Conservation (phyloP, 2,113 vertebrate genomes). For the Corythaeola cristata region DNA sequence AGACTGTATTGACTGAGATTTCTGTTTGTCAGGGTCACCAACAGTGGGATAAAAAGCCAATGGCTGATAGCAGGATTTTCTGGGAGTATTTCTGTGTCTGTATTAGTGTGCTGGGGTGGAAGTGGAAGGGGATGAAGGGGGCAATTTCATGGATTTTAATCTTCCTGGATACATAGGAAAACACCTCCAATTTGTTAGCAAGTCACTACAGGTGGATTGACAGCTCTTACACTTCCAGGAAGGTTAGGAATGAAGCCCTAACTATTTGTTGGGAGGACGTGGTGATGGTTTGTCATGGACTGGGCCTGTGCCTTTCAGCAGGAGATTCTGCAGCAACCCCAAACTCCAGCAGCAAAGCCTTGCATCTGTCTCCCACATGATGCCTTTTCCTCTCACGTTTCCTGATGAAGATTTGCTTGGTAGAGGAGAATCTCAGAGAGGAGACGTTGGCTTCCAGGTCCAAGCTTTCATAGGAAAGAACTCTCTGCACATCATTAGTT, state of each 20-base stretch:
- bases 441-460: background rate
- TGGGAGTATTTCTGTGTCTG: background rate
- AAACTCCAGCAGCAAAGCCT: background rate
- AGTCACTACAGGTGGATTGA: background rate
- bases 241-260: background rate
- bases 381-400: background rate
- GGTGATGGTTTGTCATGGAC: background rate
- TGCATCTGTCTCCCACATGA: background rate
- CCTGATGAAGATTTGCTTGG: background rate
- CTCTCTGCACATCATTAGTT: background rate
- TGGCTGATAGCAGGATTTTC: background rate
- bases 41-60: background rate
- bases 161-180: background rate
- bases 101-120: background rate
- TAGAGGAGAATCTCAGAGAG: background rate
- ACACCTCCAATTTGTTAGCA: background rate
- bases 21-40: background rate
- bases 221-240: background rate
- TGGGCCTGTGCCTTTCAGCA: background rate
- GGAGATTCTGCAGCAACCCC: background rate
- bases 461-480: background rate
- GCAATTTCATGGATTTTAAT: background rate
- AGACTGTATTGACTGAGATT: background rate
- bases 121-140: background rate
- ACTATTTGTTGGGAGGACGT: background rate